phyloP scores from a whole-genome alignment of 2,888 invertebrate species.

The Caenorhabditis uteleia region DNA sequence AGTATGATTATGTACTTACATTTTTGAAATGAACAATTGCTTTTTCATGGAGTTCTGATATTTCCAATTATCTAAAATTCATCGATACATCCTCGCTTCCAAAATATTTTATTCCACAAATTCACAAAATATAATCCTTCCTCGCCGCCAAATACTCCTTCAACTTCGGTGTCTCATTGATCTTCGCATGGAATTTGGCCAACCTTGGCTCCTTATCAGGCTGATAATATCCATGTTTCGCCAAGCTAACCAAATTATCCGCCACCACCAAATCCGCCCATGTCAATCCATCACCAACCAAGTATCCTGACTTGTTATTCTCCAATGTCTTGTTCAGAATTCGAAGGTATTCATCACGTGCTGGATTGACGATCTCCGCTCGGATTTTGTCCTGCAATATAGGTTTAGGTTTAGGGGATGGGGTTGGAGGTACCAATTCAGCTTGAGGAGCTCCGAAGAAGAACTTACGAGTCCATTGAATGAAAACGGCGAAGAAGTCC shows the following conservation, averaged over 20 bases:
- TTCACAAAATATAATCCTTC: no score
- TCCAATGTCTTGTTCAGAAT: slow-evolving; percentile 10
- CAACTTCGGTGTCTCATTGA: slow-evolving; percentile 9
- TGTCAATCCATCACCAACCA: slow-evolving; percentile 19
- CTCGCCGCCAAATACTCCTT: slow-evolving; percentile 15
- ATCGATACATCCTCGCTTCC: no score
- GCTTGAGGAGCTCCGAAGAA: no score
- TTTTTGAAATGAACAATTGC: no score
- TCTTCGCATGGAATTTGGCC: slow-evolving; percentile 7
- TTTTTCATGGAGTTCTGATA: no score
- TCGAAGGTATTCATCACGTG: slow-evolving; percentile 4
- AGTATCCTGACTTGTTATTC: slow-evolving; percentile 15
- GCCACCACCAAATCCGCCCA: slow-evolving; percentile 28
- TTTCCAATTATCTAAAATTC: no score
- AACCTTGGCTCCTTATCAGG: background rate
- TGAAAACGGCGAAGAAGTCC: slow-evolving; percentile 28
- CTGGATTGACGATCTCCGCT: slow-evolving; percentile 10
- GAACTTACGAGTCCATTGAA: no score
- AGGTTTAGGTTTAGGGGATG: background rate
- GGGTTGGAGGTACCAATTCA: no score
- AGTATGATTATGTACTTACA: no score
- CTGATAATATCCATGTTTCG: slow-evolving; percentile 3
- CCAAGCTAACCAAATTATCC: slow-evolving; percentile 15
- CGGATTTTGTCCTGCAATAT: slow-evolving; percentile 11
- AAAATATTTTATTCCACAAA: no score